Conservation (phyloP, 2,888 invertebrate species). For the Nomada lathburiana region DNA sequence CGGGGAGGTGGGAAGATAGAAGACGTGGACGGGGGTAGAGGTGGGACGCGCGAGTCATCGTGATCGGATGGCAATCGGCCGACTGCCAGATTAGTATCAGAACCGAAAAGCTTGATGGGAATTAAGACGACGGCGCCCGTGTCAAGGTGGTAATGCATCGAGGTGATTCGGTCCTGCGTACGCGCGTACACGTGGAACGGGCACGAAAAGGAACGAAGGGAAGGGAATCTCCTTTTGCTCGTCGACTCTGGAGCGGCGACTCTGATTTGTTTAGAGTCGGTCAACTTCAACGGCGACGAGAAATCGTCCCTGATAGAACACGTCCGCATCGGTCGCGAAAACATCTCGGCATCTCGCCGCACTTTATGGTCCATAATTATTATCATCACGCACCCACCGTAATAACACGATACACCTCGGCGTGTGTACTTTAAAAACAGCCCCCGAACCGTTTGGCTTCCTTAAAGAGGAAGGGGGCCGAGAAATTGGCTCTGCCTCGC, state of each 20-base stretch:
- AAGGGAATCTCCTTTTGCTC: constrained; percentile 19
- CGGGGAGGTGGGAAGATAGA: neutral
- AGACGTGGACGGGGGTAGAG: constrained; percentile 3
- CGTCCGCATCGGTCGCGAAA: constrained; percentile 25
- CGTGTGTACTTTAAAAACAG: constrained; percentile 55
- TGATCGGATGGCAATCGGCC: constrained; percentile 68
- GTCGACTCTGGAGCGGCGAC: constrained; percentile 10
- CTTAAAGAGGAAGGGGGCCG: constrained; percentile 26
- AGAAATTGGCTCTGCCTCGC: constrained; percentile 11
- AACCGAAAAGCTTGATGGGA: constrained; percentile 68
- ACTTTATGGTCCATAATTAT: constrained; percentile 54
- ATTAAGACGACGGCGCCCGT: constrained; percentile 70
- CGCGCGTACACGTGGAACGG: neutral
- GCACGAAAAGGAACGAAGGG: neutral
- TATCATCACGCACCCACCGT: constrained; percentile 47
- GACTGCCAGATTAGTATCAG: constrained; percentile 75
- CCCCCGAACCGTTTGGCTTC: constrained; percentile 28
- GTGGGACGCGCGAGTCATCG: constrained; percentile 61
- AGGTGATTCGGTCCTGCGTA: constrained; percentile 56
- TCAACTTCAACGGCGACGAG: neutral
- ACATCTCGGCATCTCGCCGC: constrained; percentile 33
- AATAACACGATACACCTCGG: constrained; percentile 45
- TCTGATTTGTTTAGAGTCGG: constrained; percentile 18
- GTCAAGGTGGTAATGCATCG: constrained; percentile 60
- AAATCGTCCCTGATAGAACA: neutral